Conservation (phyloP, 1,140 invertebrate species). For the Drosophila nigrodunni region DNA sequence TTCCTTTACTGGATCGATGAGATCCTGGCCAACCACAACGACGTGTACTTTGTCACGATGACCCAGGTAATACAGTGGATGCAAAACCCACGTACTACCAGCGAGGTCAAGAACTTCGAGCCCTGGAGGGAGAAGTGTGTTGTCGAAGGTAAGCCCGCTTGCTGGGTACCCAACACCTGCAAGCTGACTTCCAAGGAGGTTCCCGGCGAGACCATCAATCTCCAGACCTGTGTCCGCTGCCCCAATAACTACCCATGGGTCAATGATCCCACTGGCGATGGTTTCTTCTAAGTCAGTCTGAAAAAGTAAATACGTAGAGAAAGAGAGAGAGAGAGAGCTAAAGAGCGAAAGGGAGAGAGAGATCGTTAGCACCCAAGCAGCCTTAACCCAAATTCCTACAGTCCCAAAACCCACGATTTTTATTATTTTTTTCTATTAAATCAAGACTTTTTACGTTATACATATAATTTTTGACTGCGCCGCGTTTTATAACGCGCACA, state of each 20-base stretch:
- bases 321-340: too few relatives aligned
- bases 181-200: slow-evolving; percentile 96
- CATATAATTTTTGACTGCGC: slow-evolving; percentile 64
- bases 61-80: slow-evolving; percentile 99
- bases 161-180: slow-evolving; percentile 95
- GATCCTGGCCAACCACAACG: slow-evolving; percentile 93
- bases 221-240: slow-evolving; percentile 96
- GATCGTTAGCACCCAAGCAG: slow-evolving; percentile 41
- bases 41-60: slow-evolving; percentile 99
- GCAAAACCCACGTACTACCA: slow-evolving; percentile 94
- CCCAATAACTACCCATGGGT: slow-evolving; percentile 94
- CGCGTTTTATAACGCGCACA: slow-evolving; percentile 45
- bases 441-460: slow-evolving; percentile 70
- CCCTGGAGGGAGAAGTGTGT: slow-evolving; percentile 97
- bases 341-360: slow-evolving; percentile 19
- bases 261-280: slow-evolving; percentile 96
- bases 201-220: slow-evolving; percentile 95
- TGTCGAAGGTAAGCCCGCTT: slow-evolving; percentile 91
- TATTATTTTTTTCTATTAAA: slow-evolving; percentile 57
- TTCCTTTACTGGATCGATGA: slow-evolving; percentile 98
- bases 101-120: slow-evolving; percentile 95
- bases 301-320: slow-evolving; percentile 4
- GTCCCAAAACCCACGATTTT: slow-evolving; percentile 50
- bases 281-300: slow-evolving; percentile 91
- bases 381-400: slow-evolving; percentile 42